phyloP scores from a whole-genome alignment of 2,888 invertebrate genomes.

The Eremobia ochroleuca region DNA sequence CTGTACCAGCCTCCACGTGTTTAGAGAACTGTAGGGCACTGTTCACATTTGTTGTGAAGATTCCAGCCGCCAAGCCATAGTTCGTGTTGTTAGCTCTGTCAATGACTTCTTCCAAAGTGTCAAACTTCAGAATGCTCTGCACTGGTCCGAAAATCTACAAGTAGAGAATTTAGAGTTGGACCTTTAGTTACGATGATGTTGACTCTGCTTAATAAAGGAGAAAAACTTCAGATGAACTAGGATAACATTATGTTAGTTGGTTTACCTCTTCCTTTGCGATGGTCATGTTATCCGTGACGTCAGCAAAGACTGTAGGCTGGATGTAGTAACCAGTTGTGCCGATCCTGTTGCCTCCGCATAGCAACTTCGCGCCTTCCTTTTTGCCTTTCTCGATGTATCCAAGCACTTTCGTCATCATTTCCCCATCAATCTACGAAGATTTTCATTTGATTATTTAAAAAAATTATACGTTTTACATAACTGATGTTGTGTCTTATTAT shows the following conservation, averaged over 20 bases:
- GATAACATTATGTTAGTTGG: neutral
- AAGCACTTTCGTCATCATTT: slow-evolving; percentile 94
- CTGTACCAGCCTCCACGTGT: slow-evolving; percentile 94
- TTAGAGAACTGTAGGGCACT: slow-evolving; percentile 94
- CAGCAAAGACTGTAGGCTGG: slow-evolving; percentile 94
- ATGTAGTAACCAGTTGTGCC: slow-evolving; percentile 94
- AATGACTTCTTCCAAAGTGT: slow-evolving; percentile 94
- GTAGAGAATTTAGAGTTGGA: neutral
- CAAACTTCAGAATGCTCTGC: slow-evolving; percentile 96
- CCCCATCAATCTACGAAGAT: slow-evolving; percentile 91
- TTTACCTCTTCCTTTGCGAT: slow-evolving; percentile 95
- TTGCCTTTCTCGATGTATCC: slow-evolving; percentile 94
- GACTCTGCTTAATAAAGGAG: neutral
- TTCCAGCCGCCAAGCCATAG: slow-evolving; percentile 96
- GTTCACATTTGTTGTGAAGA: slow-evolving; percentile 95
- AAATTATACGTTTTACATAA: neutral
- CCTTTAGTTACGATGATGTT: neutral
- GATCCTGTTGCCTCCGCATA: slow-evolving; percentile 93
- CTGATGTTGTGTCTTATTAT: neutral
- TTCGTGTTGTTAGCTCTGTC: slow-evolving; percentile 95
- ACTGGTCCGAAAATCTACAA: slow-evolving; percentile 97
- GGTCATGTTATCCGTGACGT: slow-evolving; percentile 94
- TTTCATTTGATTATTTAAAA: neutral
- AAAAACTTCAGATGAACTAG: no score
- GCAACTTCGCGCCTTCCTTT: slow-evolving; percentile 94